These are phyloP conservation scores for Polydrusus pterygomalis DNA, from an alignment of 2,888 invertebrate species.

Conservation along the genomic window DNA sequence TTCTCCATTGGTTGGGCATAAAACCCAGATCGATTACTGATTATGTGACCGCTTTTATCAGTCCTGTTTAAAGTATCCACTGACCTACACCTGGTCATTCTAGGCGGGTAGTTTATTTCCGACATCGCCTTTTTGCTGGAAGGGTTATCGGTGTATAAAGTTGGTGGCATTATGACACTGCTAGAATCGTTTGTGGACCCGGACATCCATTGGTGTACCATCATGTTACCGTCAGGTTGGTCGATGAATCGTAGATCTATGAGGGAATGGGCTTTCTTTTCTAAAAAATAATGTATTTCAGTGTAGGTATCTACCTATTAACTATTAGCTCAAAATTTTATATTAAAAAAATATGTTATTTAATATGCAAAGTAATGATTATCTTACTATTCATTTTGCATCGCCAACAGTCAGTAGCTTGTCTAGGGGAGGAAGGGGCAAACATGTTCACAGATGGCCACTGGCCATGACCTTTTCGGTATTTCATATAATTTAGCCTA, in stretches of 20 bases:
- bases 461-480: too few species aligned
- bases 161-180: constrained; percentile 51
- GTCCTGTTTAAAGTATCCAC: constrained; percentile 68
- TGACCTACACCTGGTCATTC: constrained; percentile 67
- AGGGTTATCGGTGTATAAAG: constrained; percentile 49
- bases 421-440: too few species aligned
- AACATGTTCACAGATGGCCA: too few species aligned
- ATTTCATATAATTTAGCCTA: too few species aligned
- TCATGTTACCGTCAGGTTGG: constrained; percentile 37
- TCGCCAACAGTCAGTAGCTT: too few species aligned
- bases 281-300: constrained; percentile 58
- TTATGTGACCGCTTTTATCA: constrained; percentile 65
- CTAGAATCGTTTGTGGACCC: constrained; percentile 63
- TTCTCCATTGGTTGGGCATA: constrained; percentile 70
- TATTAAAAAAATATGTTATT: too few species aligned
- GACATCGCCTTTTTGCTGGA: constrained; percentile 56
- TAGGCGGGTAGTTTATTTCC: constrained; percentile 54
- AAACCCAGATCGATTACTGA: constrained; percentile 69
- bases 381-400: too few species aligned
- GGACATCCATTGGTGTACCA: constrained; percentile 61
- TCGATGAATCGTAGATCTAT: constrained; percentile 69
- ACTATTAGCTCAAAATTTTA: too few species aligned
- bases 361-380: too few species aligned
- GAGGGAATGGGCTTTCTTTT: constrained; percentile 69
- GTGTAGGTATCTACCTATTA: too few species aligned